These are phyloP conservation scores for Morelia viridis DNA, from an alignment of 2,797 vertebrate genomes.

Conservation along the genomic window DNA sequence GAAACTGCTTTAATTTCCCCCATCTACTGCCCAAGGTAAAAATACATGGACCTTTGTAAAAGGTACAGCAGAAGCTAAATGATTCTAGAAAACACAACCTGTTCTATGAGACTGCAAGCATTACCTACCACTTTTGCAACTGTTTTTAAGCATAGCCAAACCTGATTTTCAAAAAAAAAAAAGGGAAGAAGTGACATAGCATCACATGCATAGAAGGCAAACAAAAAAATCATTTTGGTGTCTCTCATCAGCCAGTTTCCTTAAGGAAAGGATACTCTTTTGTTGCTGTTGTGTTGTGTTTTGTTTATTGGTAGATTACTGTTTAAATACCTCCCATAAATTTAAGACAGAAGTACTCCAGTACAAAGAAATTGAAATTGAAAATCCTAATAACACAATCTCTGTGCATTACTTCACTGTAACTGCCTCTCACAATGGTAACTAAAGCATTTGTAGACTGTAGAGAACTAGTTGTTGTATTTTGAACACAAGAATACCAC, in stretches of 20 bases:
- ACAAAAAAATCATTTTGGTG: background rate
- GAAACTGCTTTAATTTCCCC: background rate
- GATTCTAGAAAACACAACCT: background rate
- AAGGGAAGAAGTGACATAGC: background rate
- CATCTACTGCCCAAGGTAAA: background rate
- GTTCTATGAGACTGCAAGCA: background rate
- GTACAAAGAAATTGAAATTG: background rate
- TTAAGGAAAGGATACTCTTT: background rate
- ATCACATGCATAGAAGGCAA: background rate
- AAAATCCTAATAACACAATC: background rate
- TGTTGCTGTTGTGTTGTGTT: background rate
- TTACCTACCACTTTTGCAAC: background rate
- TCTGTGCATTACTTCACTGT: background rate
- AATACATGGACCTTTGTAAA: background rate
- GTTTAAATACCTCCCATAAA: background rate
- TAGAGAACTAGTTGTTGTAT: background rate
- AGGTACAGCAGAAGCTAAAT: slow-evolving; percentile 22
- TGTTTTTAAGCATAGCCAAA: background rate
- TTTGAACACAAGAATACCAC: background rate
- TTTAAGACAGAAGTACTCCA: background rate
- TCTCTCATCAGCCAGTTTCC: background rate
- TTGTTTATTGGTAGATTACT: background rate
- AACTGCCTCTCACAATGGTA: background rate
- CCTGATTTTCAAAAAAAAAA: background rate
- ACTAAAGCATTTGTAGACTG: background rate